Evolutionary conservation across 1,140 invertebrate species (phyloP).

Genomic region (Elymnias hypermnestra): DNA sequence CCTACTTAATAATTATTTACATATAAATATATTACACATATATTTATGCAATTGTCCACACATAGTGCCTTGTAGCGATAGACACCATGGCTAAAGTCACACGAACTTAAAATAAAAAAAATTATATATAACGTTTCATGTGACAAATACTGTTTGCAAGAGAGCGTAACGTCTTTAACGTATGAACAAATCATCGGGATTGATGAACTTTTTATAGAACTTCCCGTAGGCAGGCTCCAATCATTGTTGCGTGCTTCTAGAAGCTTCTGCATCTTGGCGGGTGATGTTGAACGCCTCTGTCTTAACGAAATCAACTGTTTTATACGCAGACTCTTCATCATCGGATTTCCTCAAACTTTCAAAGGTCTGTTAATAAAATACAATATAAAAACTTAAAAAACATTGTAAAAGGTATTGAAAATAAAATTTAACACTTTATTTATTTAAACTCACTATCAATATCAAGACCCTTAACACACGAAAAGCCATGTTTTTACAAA

Average conservation of each 20-base stretch:
- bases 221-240: conserved; percentile 14
- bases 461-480: no score
- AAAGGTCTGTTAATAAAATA: conserved; percentile 12
- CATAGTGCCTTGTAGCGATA: no score
- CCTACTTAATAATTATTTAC: no score
- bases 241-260: conserved; percentile 41
- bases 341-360: conserved; percentile 23
- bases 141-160: not conserved
- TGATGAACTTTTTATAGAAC: conserved; percentile 20
- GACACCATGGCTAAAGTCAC: no score
- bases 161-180: not conserved
- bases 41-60: no score
- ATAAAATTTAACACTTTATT: no score
- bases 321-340: conserved; percentile 83
- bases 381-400: not conserved
- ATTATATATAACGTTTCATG: no score
- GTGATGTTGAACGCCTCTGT: conserved; percentile 93
- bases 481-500: no score
- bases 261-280: conserved; percentile 84
- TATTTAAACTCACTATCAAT: no score
- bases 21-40: no score
- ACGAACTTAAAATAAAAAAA: no score
- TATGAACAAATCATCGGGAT: conserved; percentile 18
- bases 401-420: no score
- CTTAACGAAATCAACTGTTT: conserved; percentile 93